These are phyloP conservation scores for Callipepla californica DNA, from an alignment of 2,113 vertebrate species.

Conservation along the genomic window DNA sequence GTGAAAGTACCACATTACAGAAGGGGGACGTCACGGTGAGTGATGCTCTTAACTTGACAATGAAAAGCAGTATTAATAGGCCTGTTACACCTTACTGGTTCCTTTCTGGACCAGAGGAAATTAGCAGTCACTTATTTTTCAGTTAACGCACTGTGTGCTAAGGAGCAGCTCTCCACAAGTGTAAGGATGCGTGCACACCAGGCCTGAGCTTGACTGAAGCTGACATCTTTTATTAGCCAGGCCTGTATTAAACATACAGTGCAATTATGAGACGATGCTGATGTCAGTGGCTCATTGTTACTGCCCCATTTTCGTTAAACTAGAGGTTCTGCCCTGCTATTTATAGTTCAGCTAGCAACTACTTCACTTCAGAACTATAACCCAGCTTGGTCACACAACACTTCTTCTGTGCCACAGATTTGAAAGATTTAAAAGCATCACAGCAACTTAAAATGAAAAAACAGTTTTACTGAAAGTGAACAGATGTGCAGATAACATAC, in stretches of 20 bases:
- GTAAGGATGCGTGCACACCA: neutral
- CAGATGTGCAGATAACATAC: neutral
- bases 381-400: fast-evolving
- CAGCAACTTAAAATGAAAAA: neutral
- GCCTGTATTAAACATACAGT: neutral
- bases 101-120: neutral
- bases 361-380: no score
- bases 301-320: neutral
- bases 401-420: neutral
- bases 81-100: neutral
- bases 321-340: neutral
- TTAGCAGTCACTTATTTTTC: neutral
- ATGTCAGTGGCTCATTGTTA: neutral
- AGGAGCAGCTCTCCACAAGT: neutral
- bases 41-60: neutral
- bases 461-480: no score
- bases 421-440: neutral
- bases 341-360: neutral
- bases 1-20: neutral
- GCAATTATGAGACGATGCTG: neutral
- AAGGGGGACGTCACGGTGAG: fast-evolving
- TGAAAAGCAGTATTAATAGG: neutral
- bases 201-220: neutral
- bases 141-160: neutral
- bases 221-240: neutral